Base-by-base conservation (phyloP, 2,888 invertebrate genomes). In the Drosophila tanythrix region DNA sequence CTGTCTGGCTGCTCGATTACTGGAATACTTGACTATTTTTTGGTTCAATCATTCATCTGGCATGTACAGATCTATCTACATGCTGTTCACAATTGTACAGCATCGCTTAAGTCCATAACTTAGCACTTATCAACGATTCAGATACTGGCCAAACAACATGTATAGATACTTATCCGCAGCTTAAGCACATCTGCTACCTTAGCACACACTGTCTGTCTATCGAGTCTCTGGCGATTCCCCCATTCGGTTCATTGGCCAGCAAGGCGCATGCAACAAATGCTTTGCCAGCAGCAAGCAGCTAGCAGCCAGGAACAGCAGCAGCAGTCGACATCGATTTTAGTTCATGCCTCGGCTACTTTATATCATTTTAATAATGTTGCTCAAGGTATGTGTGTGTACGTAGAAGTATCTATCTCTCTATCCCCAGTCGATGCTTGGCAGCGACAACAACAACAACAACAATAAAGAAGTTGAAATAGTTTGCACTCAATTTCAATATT, bases 401-500 rank as follows among this genome's bases (percentile, higher is more conserved):
- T 63, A 33, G 21, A 29, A 35, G 57, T 68, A 68, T 76, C 65
- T 74, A 55, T 59, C 56, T 53, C 76, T 61, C 67, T 61, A 51
- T 60, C 15, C 68, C 50, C 55, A 53, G 53, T 56, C 56, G 60
- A 50, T 55, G 58, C 59, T 70, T 50, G 50, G 40, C 69, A 64
- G 38, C 58, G 66, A 43, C 70, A 66, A 52, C 61, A 62, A 35
- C 50, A 46, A 52, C 50, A 46, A 25, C 65, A 60, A 29, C 38
- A 66, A 25, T 53, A 61, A 66, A 55, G 64, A 79, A 80, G 83
- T 87, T 84, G 82, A 79, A 81, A 84, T 89, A 87, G 85, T 86
- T 86, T 86, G 89, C 89, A 86, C 89, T 85, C 89, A 88, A 85
- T 85, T 85, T 88, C 89, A 85, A 85, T 89, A 85, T 89, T 85